Evolutionary conservation across 2,113 vertebrate genomes (phyloP), one percentile per base, ranked within the genome.

Genomic region (Eubucco bourcierii): DNA sequence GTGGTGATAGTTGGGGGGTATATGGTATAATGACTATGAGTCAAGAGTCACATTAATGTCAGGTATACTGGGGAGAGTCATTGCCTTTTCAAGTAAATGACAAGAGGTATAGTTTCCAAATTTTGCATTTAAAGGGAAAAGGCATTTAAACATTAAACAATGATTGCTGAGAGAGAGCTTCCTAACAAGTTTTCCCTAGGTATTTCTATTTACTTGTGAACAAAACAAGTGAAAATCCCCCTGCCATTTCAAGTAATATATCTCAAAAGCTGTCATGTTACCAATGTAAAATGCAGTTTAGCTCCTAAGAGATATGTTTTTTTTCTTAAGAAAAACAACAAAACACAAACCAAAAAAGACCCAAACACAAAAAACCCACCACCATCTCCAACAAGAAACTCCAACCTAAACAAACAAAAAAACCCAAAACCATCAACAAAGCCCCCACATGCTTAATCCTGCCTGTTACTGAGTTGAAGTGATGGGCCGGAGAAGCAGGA

Each of bases 141-240:
- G 60, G 8, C 25, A 81, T 71, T 72, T 75, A 91, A 86, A 27
- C 25, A 65, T 86, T 80, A 82, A 76, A 71, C 15, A 70, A 21
- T 31, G 60, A 60, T 86, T 84, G 31, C n/a, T 56, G 52, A 84
- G 44, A 72, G 93, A 75, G 31, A 80, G 19, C 58, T 70, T 93
- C 27, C 79, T 80, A 79, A 28, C 58, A 58, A 70, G 14, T 4
- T 90, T 90, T 76, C 50, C 71, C 70, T 28, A 41, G 39, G 14
- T 88, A 86, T 87, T 92, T 93, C 58, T 73, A 1, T 93, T 93
- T 83, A 93, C 44, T 65, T 90, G 58, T 55, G 76, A 21, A 31
- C 34, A 79, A 79, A 92, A 72, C 63, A 76, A 76, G 27, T 72
- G 21, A 84, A 84, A 93, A 87, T 13, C 7, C 23, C 23, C 25